Evolutionary conservation across 2,797 vertebrate genomes (phyloP), one percentile per base, ranked within the genome.

Genomic region (Odontamblyopus lacepedii): DNA sequence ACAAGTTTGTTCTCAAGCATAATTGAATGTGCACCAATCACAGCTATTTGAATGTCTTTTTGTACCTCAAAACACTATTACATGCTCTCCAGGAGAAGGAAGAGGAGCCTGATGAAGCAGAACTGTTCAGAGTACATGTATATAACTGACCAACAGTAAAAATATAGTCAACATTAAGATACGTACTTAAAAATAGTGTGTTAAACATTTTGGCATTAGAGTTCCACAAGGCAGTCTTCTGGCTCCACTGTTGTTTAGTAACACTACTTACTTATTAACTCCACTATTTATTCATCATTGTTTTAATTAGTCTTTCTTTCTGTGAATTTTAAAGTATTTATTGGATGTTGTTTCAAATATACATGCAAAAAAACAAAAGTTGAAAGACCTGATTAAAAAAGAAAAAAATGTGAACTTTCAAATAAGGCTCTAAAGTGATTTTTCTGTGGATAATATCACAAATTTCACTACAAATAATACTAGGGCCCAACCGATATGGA

Each of bases 81-180:
- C 9, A 41, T 11, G 44, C 13, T 12, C 4, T 48, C 0, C 23
- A 23, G 73, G 66, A 65, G 70, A 71, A 82, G 83, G 82, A 69
- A 72, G 71, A 72, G 71, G 74, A 69, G 57, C 77, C 78, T 80
- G 86, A 67, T 67, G 79, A 79, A 69, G 76, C 78, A 80, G 77
- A 72, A 75, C 8, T 70, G 82, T 78, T 23, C 70, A 78, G 66
- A 71, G 11, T 27, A 4, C 7, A 16, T 23, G 72, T 77, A 85
- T 29, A 18, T 67, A 71, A 53, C 3, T n/a, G 7, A 5, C 53
- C 53, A n/a, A 55, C 55, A 12, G n/a, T 23, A 57, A 57, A 57
- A 57, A 57, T 23, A 57, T 2, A 26, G 53, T 55, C 4, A 0
- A 23, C 19, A 55, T 23, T 55, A 55, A n/a, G 53, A 55, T 6